Conservation (phyloP, 2,888 invertebrate genomes). For the Ephialtes manifestator region DNA sequence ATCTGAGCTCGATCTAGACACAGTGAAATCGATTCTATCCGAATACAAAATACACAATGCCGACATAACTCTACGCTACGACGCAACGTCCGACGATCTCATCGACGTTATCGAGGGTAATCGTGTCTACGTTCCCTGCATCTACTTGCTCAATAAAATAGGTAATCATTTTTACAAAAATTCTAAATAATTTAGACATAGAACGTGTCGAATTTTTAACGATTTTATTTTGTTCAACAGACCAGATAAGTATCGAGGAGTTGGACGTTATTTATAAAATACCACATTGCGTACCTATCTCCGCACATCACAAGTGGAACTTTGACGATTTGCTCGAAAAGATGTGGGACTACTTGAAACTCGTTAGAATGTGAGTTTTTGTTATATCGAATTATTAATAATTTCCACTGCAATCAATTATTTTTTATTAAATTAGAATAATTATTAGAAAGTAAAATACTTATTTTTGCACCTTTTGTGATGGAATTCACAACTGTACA, state of each 20-base stretch:
- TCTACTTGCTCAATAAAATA: constrained; percentile 99
- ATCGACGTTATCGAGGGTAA: constrained; percentile 99
- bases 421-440: constrained; percentile 35
- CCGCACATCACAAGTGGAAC: constrained; percentile 99
- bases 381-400: not conserved
- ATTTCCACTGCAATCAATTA: not conserved
- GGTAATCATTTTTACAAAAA: constrained; percentile 86
- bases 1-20: constrained; percentile 97
- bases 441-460: too few species aligned
- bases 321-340: constrained; percentile 98
- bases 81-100: constrained; percentile 98
- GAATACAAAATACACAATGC: constrained; percentile 99
- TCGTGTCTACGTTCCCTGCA: constrained; percentile 98
- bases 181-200: not conserved
- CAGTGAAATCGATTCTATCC: constrained; percentile 97
- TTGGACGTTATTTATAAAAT: constrained; percentile 99
- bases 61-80: constrained; percentile 97
- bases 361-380: constrained; percentile 94
- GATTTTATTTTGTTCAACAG: constrained; percentile 86
- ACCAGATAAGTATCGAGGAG: constrained; percentile 98
- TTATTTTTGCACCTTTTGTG: too few species aligned
- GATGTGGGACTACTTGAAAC: constrained; percentile 99
- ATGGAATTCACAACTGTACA: too few species aligned
- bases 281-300: constrained; percentile 99
- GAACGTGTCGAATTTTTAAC: constrained; percentile 2